phyloP scores from a whole-genome alignment of 2,797 vertebrate species.

The Smutsia gigantea region DNA sequence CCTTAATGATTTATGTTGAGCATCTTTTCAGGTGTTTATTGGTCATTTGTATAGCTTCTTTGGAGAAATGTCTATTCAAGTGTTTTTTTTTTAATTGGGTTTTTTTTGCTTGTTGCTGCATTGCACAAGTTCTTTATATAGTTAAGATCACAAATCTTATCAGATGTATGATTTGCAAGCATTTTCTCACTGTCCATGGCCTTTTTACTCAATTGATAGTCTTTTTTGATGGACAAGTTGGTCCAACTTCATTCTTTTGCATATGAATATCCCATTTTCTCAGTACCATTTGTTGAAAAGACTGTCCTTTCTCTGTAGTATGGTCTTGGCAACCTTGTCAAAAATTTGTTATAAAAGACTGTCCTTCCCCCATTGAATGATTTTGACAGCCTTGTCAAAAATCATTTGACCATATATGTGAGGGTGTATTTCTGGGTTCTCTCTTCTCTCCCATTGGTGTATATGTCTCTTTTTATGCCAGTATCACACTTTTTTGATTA shows the following conservation, averaged over 20 bases:
- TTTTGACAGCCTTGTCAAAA: background rate
- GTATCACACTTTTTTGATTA: background rate
- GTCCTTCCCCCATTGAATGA: background rate
- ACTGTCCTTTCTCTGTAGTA: background rate
- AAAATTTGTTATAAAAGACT: background rate
- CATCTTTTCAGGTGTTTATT: background rate
- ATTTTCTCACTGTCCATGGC: background rate
- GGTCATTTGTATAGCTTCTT: background rate
- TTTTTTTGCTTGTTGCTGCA: background rate
- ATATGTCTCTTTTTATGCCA: background rate
- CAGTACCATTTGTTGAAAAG: background rate
- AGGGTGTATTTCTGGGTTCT: background rate
- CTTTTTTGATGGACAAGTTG: background rate
- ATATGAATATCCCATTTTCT: background rate
- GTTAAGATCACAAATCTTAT: background rate
- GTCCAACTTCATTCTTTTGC: background rate
- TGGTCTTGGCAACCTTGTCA: background rate
- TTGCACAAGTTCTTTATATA: background rate
- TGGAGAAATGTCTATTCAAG: background rate
- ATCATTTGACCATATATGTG: background rate
- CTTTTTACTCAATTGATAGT: background rate
- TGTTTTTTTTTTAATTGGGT: background rate
- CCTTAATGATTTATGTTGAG: background rate
- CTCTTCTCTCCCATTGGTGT: background rate
- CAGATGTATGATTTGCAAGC: background rate